Conservation (phyloP, 2,888 invertebrate genomes). For the Acanthosoma haemorrhoidale region DNA sequence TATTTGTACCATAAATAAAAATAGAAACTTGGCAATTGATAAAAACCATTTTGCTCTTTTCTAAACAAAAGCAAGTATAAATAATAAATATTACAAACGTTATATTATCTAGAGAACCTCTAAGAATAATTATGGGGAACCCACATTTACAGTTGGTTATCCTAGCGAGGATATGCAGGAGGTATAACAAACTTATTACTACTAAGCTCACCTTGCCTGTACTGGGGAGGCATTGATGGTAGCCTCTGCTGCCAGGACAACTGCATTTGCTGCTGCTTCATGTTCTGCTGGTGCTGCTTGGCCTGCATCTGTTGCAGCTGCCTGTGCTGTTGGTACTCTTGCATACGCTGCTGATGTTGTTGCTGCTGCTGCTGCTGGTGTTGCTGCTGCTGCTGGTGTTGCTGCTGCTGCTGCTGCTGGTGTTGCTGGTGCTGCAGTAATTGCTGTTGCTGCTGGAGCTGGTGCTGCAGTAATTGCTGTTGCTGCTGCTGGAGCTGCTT, state of each 20-base stretch:
- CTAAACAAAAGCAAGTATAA: too few species aligned
- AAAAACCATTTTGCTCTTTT: too few species aligned
- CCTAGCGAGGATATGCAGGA: too few species aligned
- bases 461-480: slow-evolving; percentile 8
- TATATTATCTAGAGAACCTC: too few species aligned
- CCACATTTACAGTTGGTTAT: too few species aligned
- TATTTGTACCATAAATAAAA: too few species aligned
- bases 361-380: slow-evolving; percentile 18
- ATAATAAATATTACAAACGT: too few species aligned
- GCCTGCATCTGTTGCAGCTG: slow-evolving; percentile 15
- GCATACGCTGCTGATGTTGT: slow-evolving; percentile 11
- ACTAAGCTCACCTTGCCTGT: neutral
- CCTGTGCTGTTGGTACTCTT: slow-evolving; percentile 23
- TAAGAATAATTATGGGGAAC: too few species aligned
- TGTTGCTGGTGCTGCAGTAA: slow-evolving; percentile 27
- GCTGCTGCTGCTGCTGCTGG: slow-evolving; percentile 17
- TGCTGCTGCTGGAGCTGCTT: slow-evolving; percentile 8
- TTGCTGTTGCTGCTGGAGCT: slow-evolving; percentile 22
- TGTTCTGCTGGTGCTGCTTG: neutral
- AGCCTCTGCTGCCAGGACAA: neutral
- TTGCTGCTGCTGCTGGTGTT: slow-evolving; percentile 27
- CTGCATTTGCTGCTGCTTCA: slow-evolving; percentile 2
- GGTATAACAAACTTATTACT: too few species aligned
- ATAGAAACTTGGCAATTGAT: too few species aligned
- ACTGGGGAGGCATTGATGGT: neutral